phyloP scores from a whole-genome alignment of 2,113 vertebrate species.

The Alces alces region DNA sequence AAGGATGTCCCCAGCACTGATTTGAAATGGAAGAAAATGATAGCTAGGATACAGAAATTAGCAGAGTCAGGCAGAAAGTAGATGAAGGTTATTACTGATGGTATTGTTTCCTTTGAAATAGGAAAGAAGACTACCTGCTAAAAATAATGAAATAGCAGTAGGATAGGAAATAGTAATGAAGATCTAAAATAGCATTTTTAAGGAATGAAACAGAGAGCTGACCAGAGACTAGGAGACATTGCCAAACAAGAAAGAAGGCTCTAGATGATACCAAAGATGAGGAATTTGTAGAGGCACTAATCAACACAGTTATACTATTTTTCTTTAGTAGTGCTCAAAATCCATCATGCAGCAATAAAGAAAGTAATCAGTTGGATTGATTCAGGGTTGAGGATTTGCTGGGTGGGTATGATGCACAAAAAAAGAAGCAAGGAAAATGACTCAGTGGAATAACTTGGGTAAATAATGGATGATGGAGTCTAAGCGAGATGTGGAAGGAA shows the following conservation, averaged over 20 bases:
- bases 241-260: neutral
- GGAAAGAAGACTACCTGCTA: neutral
- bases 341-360: neutral
- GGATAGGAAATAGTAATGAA: neutral
- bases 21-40: conserved; percentile 5
- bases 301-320: neutral
- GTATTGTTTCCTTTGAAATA: conserved; percentile 33
- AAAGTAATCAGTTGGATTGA: conserved; percentile 9
- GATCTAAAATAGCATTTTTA: conserved; percentile 12
- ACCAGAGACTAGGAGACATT: neutral
- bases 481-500: neutral
- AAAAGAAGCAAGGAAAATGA: conserved; percentile 13
- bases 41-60: conserved; percentile 13
- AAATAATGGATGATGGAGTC: neutral
- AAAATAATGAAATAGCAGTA: conserved; percentile 15
- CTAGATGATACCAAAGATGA: conserved; percentile 7
- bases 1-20: conserved; percentile 5
- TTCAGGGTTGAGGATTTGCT: neutral
- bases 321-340: neutral
- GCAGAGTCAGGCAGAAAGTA: neutral
- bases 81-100: neutral
- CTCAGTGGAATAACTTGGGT: neutral
- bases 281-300: neutral
- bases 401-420: neutral
- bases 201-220: conserved; percentile 25